These are phyloP conservation scores for Pinctada fucata DNA, from an alignment of 2,888 invertebrate species.

Conservation along the genomic window DNA sequence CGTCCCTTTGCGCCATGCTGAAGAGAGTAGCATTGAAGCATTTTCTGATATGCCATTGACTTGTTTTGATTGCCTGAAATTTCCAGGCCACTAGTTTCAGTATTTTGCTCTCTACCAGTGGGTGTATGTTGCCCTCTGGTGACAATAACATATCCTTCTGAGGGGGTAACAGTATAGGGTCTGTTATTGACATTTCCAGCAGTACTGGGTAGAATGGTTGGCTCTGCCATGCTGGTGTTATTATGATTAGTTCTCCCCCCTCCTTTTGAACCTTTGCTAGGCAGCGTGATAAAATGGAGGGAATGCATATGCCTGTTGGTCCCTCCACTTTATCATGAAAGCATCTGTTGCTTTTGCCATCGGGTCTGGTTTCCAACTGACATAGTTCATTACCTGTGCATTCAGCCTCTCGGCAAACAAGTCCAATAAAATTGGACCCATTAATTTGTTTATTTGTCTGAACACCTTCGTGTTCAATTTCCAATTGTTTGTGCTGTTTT, in stretches of 20 bases:
- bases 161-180: neutral
- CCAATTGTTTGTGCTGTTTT: constrained; percentile 17
- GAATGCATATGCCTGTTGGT: constrained; percentile 8
- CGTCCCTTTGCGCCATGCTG: constrained; percentile 23
- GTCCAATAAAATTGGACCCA: constrained; percentile 12
- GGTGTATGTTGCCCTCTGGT: neutral
- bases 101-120: neutral
- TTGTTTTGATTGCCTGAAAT: constrained; percentile 21
- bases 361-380: constrained; percentile 24
- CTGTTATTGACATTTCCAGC: neutral
- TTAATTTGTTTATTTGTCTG: constrained; percentile 1
- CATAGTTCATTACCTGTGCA: constrained; percentile 15
- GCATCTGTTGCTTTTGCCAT: constrained; percentile 17
- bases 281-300: constrained; percentile 25
- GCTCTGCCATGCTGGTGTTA: constrained; percentile 6
- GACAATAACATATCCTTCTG: neutral
- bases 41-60: constrained; percentile 22
- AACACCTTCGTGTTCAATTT: constrained; percentile 15
- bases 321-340: constrained; percentile 7
- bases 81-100: constrained; percentile 32
- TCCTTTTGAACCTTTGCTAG: constrained; percentile 16
- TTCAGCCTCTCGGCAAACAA: constrained; percentile 17
- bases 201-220: constrained; percentile 2
- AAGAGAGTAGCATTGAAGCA: constrained; percentile 6
- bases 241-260: neutral